Conservation (phyloP, 1,140 invertebrate species). For the Lucilia sericata region DNA sequence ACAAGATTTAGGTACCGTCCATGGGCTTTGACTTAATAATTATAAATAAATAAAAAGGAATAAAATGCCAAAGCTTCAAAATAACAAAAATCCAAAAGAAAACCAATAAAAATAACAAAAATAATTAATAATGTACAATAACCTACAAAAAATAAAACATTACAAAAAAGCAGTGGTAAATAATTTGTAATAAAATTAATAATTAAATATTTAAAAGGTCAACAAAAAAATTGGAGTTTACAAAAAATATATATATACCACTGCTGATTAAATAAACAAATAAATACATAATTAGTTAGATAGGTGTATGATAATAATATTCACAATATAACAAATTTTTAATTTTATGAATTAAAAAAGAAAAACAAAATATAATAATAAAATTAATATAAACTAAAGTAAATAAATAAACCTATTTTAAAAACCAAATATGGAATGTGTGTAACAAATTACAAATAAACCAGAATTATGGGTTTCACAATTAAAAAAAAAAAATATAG, state of each 20-base stretch:
- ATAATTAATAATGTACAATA: conserved; percentile 36
- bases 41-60: conserved; percentile 29
- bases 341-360: conserved; percentile 16
- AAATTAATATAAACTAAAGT: conserved; percentile 17
- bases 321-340: not conserved
- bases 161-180: conserved; percentile 20
- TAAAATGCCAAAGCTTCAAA: conserved; percentile 36
- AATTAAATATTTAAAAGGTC: not conserved
- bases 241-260: not conserved
- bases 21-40: conserved; percentile 61
- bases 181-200: not conserved
- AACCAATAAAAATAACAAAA: conserved; percentile 6
- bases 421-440: not conserved
- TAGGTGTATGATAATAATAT: conserved; percentile 35
- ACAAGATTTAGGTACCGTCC: conserved; percentile 61
- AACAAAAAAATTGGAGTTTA: not conserved
- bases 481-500: conserved; percentile 27
- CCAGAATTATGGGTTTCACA: conserved; percentile 7
- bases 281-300: conserved; percentile 35
- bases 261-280: conserved; percentile 7
- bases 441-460: not conserved
- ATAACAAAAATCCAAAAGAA: conserved; percentile 13
- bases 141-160: conserved; percentile 1
- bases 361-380: conserved; percentile 32
- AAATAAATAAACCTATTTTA: not conserved